phyloP scores from a whole-genome alignment of 92 coral and sea anemone genomes.

The Pocillopora meandrina region DNA sequence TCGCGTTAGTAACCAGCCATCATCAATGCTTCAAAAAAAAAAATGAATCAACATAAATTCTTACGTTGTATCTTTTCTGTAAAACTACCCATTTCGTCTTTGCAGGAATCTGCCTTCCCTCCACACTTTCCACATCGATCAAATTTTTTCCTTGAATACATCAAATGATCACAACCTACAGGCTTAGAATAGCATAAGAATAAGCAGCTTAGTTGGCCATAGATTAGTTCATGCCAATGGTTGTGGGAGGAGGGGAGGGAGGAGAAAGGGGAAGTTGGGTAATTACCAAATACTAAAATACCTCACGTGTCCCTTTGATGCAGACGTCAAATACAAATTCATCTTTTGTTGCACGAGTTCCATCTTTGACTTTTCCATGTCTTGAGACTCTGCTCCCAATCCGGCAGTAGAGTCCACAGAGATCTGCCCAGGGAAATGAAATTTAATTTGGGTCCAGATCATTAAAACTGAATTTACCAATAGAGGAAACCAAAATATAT shows the following conservation, averaged over 20 bases:
- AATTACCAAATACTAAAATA: background rate
- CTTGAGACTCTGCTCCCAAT: background rate
- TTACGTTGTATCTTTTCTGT: slow-evolving; percentile 24
- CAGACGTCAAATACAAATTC: slow-evolving; percentile 14
- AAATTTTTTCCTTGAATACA: slow-evolving; percentile 26
- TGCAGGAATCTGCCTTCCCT: slow-evolving; percentile 51
- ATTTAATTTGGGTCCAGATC: too few relatives aligned
- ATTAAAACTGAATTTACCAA: too few relatives aligned
- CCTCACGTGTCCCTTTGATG: slow-evolving; percentile 48
- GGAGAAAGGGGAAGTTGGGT: too few relatives aligned
- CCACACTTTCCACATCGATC: slow-evolving; percentile 57
- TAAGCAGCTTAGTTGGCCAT: too few relatives aligned
- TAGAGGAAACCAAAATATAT: too few relatives aligned
- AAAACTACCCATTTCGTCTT: slow-evolving; percentile 17
- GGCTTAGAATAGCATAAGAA: slow-evolving; percentile 1
- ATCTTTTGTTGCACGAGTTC: slow-evolving; percentile 21
- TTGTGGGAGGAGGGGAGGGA: too few relatives aligned
- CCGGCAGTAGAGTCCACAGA: slow-evolving; percentile 45
- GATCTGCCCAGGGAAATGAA: slow-evolving; percentile 16
- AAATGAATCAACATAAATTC: background rate
- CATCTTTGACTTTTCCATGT: slow-evolving; percentile 37
- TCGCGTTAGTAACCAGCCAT: too few relatives aligned
- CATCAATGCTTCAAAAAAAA: background rate
- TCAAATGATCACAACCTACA: slow-evolving; percentile 58
- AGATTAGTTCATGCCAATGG: too few relatives aligned